Conservation (phyloP, 1,140 invertebrate genomes). For the Brachionus paranguensis region DNA sequence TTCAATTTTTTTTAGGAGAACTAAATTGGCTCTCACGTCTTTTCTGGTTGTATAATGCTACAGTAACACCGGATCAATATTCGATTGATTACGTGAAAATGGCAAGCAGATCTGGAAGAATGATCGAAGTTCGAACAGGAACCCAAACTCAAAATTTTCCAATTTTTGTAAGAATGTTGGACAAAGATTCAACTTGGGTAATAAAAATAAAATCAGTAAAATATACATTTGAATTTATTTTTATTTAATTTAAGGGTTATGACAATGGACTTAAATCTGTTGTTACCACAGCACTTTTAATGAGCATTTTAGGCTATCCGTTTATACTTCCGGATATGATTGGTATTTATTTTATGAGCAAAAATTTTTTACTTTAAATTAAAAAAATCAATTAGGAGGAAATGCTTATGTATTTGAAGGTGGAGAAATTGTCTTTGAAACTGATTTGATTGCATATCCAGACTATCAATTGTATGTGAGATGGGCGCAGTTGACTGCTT, state of each 20-base stretch:
- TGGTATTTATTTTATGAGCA: constrained; percentile 58
- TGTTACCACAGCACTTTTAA: constrained; percentile 72
- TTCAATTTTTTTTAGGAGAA: neutral
- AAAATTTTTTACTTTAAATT: neutral
- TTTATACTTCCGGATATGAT: constrained; percentile 84
- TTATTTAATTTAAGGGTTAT: constrained; percentile 50
- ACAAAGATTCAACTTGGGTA: constrained; percentile 73
- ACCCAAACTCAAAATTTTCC: constrained; percentile 70
- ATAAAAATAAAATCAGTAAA: too few species aligned
- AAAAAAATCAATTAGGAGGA: neutral
- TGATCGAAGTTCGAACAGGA: constrained; percentile 68
- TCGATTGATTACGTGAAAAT: constrained; percentile 21
- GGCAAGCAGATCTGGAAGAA: neutral
- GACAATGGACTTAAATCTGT: constrained; percentile 77
- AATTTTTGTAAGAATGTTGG: constrained; percentile 78
- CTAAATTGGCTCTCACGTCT: neutral
- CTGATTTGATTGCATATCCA: constrained; percentile 33
- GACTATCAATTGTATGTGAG: constrained; percentile 71
- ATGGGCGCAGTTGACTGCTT: constrained; percentile 77
- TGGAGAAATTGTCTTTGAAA: constrained; percentile 23
- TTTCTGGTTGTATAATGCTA: constrained; percentile 18
- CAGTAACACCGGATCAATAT: constrained; percentile 24
- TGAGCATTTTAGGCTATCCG: constrained; percentile 76
- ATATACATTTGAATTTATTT: too few species aligned
- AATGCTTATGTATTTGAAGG: constrained; percentile 28